Evolutionary conservation across 2,888 invertebrate species (phyloP).

Genomic region (Psylliodes chrysocephalus): DNA sequence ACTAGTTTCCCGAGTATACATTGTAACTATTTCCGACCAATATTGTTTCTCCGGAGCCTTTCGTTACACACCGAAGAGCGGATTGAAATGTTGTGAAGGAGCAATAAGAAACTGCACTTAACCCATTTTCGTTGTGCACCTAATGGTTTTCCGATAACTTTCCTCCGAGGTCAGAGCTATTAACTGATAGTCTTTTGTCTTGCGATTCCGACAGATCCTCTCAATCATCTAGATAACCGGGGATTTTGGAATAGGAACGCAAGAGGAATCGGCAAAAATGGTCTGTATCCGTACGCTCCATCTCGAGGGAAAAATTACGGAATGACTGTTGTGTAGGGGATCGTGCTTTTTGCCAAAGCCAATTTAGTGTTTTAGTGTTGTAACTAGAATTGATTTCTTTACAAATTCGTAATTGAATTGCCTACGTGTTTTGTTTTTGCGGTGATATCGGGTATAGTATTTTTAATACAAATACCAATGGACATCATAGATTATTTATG

Average conservation of each 20-base stretch:
- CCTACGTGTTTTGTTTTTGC: not conserved
- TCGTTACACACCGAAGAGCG: too few species aligned
- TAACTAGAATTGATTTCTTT: not conserved
- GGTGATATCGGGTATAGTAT: not conserved
- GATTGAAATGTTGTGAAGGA: constrained; percentile 26
- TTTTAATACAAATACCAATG: too few species aligned
- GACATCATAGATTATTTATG: too few species aligned
- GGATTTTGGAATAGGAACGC: constrained; percentile 20
- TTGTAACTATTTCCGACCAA: not conserved
- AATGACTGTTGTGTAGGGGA: not conserved
- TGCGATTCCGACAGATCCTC: constrained; percentile 32
- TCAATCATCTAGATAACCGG: constrained; percentile 22
- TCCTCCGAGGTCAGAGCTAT: constrained; percentile 35
- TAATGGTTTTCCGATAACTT: constrained; percentile 44
- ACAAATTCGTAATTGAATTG: not conserved
- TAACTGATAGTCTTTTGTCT: constrained; percentile 41
- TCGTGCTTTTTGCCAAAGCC: not conserved
- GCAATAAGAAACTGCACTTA: constrained; percentile 37
- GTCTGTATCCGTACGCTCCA: not conserved
- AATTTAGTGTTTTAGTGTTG: not conserved
- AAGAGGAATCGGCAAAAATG: constrained; percentile 11
- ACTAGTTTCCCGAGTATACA: not conserved
- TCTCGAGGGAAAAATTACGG: not conserved
- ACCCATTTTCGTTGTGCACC: constrained; percentile 34
- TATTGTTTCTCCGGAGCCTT: constrained; percentile 10